Conservation (phyloP, 1,140 invertebrate genomes). For the Brachionus koreanus region DNA sequence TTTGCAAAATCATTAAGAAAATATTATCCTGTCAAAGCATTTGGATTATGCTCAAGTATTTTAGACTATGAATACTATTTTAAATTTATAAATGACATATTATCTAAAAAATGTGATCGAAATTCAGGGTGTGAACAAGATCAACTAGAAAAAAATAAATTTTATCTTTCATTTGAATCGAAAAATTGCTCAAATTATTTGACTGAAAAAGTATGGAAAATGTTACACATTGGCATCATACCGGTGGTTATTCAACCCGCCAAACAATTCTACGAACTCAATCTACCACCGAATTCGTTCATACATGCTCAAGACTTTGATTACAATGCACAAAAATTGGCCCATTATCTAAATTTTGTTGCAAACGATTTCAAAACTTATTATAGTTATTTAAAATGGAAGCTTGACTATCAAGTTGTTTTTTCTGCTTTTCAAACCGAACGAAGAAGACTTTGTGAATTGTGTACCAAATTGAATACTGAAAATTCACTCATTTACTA, state of each 20-base stretch:
- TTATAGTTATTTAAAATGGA: slow-evolving; percentile 15
- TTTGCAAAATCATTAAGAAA: background rate
- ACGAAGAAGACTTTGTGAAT: slow-evolving; percentile 8
- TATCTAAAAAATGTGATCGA: background rate
- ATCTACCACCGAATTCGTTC: slow-evolving; percentile 29
- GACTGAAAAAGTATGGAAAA: slow-evolving; percentile 42
- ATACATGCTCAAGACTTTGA: slow-evolving; percentile 25
- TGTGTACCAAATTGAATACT: slow-evolving; percentile 40
- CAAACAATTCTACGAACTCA: background rate
- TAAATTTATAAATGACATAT: background rate
- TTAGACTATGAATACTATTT: slow-evolving; percentile 1
- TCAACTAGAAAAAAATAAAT: background rate
- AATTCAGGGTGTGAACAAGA: slow-evolving; percentile 22
- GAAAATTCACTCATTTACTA: background rate
- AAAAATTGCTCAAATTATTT: slow-evolving; percentile 41
- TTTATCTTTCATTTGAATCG: slow-evolving; percentile 43
- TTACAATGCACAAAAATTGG: background rate
- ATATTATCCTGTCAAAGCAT: background rate
- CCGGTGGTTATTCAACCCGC: slow-evolving; percentile 7
- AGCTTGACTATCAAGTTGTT: background rate
- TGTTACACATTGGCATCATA: background rate
- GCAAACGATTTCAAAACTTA: background rate
- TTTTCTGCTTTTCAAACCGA: background rate
- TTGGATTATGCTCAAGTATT: background rate
- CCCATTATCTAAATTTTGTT: background rate